These are phyloP conservation scores for Cyprinodon brontotheroides DNA, from an alignment of 2,113 vertebrate species.

Conservation along the genomic window DNA sequence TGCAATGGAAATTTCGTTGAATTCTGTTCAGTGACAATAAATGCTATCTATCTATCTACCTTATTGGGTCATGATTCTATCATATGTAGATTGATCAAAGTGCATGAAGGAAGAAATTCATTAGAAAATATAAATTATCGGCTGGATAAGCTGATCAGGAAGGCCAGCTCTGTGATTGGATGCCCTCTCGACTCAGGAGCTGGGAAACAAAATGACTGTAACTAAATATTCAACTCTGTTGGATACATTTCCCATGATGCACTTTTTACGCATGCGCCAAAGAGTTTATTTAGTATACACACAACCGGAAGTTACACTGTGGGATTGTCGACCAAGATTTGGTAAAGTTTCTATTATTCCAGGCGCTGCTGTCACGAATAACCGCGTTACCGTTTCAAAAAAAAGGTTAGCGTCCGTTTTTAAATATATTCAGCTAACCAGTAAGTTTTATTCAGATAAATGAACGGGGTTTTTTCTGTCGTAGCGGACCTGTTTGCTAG, in stretches of 20 bases:
- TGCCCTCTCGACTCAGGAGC: no score
- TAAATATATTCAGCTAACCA: background rate
- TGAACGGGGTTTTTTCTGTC: conserved; percentile 6
- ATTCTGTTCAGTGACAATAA: no score
- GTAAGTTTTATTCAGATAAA: background rate
- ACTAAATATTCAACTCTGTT: no score
- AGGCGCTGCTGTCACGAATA: conserved; percentile 11
- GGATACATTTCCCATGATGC: conserved; percentile 52
- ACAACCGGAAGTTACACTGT: conserved; percentile 70
- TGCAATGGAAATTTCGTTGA: no score
- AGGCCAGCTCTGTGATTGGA: no score
- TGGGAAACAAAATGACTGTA: no score
- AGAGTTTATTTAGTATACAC: conserved; percentile 62
- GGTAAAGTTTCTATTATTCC: conserved; percentile 69
- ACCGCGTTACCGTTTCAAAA: background rate
- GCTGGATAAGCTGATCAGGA: no score
- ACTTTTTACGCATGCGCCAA: conserved; percentile 59
- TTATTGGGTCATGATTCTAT: no score
- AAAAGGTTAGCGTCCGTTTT: background rate
- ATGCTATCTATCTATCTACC: no score
- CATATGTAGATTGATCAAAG: no score
- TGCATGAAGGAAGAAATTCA: no score
- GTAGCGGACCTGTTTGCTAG: conserved; percentile 34
- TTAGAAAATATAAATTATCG: no score
- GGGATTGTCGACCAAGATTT: conserved; percentile 68